Conservation (phyloP, 2,797 vertebrate genomes). For the Limnodromus scolopaceus region DNA sequence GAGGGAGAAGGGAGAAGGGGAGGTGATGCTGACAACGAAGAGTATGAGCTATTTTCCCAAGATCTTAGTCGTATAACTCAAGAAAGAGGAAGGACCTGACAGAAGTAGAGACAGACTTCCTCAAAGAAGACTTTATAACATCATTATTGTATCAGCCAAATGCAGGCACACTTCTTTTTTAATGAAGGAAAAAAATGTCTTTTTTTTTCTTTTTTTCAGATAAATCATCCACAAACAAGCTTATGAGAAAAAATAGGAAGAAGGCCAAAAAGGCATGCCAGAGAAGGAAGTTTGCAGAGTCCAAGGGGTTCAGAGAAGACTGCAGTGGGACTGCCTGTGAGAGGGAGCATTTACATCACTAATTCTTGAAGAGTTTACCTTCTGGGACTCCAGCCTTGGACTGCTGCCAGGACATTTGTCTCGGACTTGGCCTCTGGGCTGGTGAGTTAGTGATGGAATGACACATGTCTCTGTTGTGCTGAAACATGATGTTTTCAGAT, state of each 20-base stretch:
- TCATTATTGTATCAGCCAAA: neutral
- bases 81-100: neutral
- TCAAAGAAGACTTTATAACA: neutral
- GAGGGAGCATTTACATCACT: neutral
- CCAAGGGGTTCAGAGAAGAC: neutral
- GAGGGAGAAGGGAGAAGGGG: neutral
- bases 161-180: neutral
- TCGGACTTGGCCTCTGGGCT: neutral
- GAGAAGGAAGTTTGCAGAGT: conserved; percentile 14
- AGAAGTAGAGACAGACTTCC: neutral
- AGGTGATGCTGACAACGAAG: neutral
- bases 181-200: neutral
- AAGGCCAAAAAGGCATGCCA: conserved; percentile 35
- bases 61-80: neutral
- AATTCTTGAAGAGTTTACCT: neutral
- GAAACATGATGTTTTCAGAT: conserved; percentile 8
- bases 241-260: conserved; percentile 58
- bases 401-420: neutral
- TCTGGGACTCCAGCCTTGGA: neutral
- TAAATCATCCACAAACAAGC: conserved; percentile 12
- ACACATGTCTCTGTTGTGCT: neutral
- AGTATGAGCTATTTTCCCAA: neutral
- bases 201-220: neutral
- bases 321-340: conserved; percentile 29
- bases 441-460: conserved; percentile 32